A percentile compares a stretch with the other conserved stretches of the same genome.
Evolutionary conservation across 2,113 vertebrate genomes (phyloP).

Genomic region (Leptobrachium leishanense): DNA sequence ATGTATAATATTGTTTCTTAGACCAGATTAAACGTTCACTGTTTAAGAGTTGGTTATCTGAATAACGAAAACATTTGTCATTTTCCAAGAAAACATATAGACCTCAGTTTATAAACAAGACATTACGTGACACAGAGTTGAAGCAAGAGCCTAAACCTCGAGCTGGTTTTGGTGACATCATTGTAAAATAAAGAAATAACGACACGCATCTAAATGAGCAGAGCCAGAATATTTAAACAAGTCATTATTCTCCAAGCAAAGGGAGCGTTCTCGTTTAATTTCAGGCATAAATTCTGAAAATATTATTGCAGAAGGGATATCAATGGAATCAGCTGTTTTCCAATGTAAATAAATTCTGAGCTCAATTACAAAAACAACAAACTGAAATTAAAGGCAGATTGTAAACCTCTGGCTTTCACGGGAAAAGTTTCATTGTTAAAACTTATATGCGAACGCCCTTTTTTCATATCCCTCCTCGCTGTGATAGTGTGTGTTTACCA

Average conservation of each 20-base stretch:
- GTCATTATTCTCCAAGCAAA: conserved; percentile 6
- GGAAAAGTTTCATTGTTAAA: too few species aligned
- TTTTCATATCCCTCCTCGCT: too few species aligned
- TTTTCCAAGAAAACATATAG: too few species aligned
- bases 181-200: neutral
- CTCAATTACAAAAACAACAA: conserved; percentile 35
- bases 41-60: too few species aligned
- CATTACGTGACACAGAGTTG: too few species aligned
- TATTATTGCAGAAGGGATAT: neutral
- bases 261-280: neutral
- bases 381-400: conserved; percentile 31
- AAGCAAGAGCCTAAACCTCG: neutral
- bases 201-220: too few species aligned
- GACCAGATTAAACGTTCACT: too few species aligned
- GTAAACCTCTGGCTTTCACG: neutral
- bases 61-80: too few species aligned
- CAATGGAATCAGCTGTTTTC: neutral
- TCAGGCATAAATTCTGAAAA: conserved; percentile 11
- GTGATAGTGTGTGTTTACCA: too few species aligned
- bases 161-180: neutral
- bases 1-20: too few species aligned
- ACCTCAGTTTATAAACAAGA: too few species aligned
- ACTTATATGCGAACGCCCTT: too few species aligned
- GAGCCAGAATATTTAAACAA: conserved; percentile 4
- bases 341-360: conserved; percentile 45